Conservation (phyloP, 2,113 vertebrate species). For the Neoarius graeffei region DNA sequence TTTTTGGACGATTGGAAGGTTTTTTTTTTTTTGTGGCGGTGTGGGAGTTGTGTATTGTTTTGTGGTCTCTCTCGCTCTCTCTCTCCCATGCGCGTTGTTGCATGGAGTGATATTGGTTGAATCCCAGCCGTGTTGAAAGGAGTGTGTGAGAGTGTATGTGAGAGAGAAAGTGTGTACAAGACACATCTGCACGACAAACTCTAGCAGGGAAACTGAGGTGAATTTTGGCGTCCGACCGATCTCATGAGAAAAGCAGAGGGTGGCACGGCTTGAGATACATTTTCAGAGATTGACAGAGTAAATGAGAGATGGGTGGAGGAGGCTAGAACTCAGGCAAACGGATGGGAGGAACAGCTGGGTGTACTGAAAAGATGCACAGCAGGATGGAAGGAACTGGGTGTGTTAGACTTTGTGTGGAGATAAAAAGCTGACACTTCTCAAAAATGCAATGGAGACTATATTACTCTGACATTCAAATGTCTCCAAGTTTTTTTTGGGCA, state of each 20-base stretch:
- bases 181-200: not conserved
- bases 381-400: slow-evolving; percentile 12
- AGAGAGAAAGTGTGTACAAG: not conserved
- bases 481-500: not conserved
- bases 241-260: slow-evolving; percentile 18
- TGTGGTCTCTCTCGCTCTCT: not conserved
- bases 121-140: not conserved
- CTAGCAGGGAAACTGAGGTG: slow-evolving; percentile 2
- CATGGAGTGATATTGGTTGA: not conserved
- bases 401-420: not conserved
- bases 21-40: not conserved
- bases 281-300: slow-evolving; percentile 28
- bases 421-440: slow-evolving; percentile 7
- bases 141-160: not conserved
- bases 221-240: slow-evolving; percentile 6
- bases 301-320: slow-evolving; percentile 29
- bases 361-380: slow-evolving; percentile 23
- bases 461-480: not conserved
- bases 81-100: not conserved
- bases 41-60: slow-evolving; percentile 40
- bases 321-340: slow-evolving; percentile 17
- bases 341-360: slow-evolving; percentile 15
- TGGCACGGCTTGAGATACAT: slow-evolving; percentile 20
- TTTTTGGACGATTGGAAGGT: not conserved
- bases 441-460: not conserved